Base-by-base conservation (phyloP, 2,113 vertebrate genomes). In the Rhipidura dahli region DNA sequence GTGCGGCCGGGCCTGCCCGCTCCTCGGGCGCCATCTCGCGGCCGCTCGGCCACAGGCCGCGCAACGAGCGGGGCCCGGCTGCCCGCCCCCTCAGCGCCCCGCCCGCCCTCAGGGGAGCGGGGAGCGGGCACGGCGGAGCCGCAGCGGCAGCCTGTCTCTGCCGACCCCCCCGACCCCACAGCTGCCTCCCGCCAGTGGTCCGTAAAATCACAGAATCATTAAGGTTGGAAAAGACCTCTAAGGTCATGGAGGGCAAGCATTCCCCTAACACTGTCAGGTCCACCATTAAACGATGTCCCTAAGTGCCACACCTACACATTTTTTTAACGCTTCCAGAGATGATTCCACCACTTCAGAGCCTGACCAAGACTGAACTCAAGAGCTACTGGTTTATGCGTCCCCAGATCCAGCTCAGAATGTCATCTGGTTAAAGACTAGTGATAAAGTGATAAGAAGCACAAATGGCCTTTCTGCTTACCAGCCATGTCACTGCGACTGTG, bases 21-120 rank as follows among this genome's bases (percentile, higher is more conserved):
- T 86, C 84, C 68, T 83, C 7, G 61, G 2, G 94, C 92, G 11
- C 89, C 94, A 95, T 42, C 94, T 92, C 68, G 87, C 31, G 94
- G 20, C 47, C 21, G 42, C n/a, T 6, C 10, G 27, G 22, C 35
- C 45, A 15, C 6, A 61, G 73, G 57, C 27, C 57, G 45, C 73
- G 35, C 16, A 26, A 3, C 9, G 16, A 3, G 13, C 3, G 0
- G 1, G 76, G 2, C 20, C 2, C 6, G 15, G n/a, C 10, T 6
- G 42, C 0, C 20, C 18, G 9, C 15, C 24, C 7, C 40, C 65
- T 15, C 20, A 9, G 14, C 11, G 20, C 37, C 9, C 26, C 42
- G n/a, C 1, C 27, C 4, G 47, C 53, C 14, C 20, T 4, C 37
- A 8, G 45, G 10, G 56, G 3, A 14, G 35, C 3, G 3, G 31